phyloP scores from a whole-genome alignment of 2,797 vertebrate species.

The Crocodylus rhombifer region DNA sequence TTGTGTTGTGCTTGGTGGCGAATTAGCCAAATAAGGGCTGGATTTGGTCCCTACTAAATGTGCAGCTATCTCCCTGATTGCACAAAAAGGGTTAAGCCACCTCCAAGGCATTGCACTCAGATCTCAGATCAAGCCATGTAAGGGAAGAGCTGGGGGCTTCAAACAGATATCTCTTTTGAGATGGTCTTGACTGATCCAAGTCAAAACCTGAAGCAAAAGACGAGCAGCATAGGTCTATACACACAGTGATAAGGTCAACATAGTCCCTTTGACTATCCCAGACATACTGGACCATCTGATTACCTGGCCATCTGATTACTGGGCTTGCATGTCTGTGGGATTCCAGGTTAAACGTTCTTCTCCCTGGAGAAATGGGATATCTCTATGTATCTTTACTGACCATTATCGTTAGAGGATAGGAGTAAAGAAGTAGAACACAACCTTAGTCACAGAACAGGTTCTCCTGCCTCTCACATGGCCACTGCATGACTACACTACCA shows the following conservation, averaged over 20 bases:
- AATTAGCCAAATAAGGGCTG: conserved; percentile 28
- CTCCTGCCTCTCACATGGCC: neutral
- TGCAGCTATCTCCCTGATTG: neutral
- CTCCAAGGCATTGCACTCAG: neutral
- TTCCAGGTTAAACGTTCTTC: neutral
- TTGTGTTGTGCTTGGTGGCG: neutral
- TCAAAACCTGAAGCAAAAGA: too few relatives aligned
- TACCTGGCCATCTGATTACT: too few relatives aligned
- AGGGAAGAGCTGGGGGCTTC: neutral
- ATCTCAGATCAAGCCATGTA: neutral
- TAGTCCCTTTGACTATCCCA: too few relatives aligned
- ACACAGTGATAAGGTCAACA: too few relatives aligned
- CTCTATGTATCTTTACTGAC: too few relatives aligned
- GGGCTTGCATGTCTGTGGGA: too few relatives aligned
- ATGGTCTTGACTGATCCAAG: too few relatives aligned
- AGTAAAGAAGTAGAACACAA: too few relatives aligned
- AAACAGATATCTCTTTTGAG: too few relatives aligned
- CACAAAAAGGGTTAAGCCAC: neutral
- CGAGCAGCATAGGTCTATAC: too few relatives aligned
- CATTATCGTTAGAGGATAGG: neutral
- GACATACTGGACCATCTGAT: too few relatives aligned
- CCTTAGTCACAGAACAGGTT: neutral
- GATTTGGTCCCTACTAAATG: neutral
- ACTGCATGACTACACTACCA: neutral
- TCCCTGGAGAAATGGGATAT: too few relatives aligned